Conservation (phyloP, 2,113 vertebrate species). For the Hemichromis elongatus region DNA sequence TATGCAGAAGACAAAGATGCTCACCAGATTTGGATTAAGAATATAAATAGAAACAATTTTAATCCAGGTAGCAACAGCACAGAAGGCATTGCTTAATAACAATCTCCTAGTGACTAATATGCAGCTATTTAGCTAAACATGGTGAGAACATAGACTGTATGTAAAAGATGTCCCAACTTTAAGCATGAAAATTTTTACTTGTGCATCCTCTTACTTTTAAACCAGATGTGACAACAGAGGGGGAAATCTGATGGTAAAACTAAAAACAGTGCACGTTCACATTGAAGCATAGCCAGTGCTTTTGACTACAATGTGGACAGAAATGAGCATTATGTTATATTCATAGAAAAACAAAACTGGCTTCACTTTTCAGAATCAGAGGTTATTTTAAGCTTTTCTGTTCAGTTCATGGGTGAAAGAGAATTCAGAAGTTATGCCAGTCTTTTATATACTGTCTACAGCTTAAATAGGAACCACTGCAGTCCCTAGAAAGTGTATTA, state of each 20-base stretch:
- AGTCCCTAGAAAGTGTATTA: too few species aligned
- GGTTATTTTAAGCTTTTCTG: background rate
- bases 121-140: background rate
- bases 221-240: too few species aligned
- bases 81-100: background rate
- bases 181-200: background rate
- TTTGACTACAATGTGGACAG: too few species aligned
- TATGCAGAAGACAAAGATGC: background rate
- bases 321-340: background rate
- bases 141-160: background rate
- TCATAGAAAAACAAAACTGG: background rate
- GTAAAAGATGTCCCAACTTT: background rate
- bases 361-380: background rate
- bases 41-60: background rate
- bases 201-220: too few species aligned
- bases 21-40: background rate
- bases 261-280: too few species aligned
- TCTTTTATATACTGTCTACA: background rate
- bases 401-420: background rate
- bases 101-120: background rate
- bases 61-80: background rate
- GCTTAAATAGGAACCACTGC: background rate
- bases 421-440: background rate
- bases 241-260: too few species aligned
- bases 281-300: too few species aligned